Evolutionary conservation across 2,888 invertebrate species (phyloP).

Genomic region (Cheiracanthium punctorium): DNA sequence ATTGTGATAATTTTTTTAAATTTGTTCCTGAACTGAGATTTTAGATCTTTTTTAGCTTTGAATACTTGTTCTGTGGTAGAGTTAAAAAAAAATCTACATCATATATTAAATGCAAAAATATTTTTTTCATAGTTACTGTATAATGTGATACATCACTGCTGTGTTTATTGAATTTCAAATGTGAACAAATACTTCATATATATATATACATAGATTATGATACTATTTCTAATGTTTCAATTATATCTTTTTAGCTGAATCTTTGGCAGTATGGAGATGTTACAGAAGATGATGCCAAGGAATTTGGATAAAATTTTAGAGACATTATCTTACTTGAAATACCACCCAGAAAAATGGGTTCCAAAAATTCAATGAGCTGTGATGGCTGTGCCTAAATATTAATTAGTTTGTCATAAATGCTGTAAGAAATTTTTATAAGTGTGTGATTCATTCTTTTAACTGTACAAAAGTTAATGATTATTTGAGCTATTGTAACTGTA

Average conservation of each 20-base stretch:
- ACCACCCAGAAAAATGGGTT: slow-evolving; percentile 51
- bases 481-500: background rate
- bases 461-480: slow-evolving; percentile 10
- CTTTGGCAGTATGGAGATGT: slow-evolving; percentile 99
- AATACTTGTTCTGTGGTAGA: no score
- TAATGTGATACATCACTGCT: no score
- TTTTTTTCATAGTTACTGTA: no score
- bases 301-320: slow-evolving; percentile 69
- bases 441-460: slow-evolving; percentile 1
- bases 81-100: no score
- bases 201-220: no score
- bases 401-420: slow-evolving; percentile 40
- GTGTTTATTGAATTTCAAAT: no score
- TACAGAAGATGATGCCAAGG: slow-evolving; percentile 85
- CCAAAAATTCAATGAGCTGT: slow-evolving; percentile 58
- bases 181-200: no score
- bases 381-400: slow-evolving; percentile 64
- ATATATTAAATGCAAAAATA: no score
- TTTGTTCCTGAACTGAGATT: no score
- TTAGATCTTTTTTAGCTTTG: no score
- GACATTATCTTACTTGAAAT: background rate
- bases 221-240: background rate
- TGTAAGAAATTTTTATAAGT: slow-evolving; percentile 10
- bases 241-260: slow-evolving; percentile 81
- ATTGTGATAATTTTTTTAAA: no score